These are phyloP conservation scores for Onchidella celtica DNA, from an alignment of 2,888 invertebrate species.

Conservation along the genomic window DNA sequence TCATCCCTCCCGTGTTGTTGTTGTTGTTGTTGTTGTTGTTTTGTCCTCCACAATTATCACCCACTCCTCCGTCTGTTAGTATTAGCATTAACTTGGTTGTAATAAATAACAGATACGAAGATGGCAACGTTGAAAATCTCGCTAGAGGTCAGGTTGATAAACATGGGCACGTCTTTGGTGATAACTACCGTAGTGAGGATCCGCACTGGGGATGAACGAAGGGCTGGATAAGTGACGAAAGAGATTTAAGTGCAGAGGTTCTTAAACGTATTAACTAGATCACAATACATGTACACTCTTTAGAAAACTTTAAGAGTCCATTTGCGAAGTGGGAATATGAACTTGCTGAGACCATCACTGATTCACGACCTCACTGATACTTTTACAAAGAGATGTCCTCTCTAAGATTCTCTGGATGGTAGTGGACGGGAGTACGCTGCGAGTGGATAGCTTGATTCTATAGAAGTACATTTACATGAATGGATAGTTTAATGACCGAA, in stretches of 20 bases:
- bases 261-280: too few relatives aligned
- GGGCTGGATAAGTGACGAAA: neutral
- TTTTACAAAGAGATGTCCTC: too few relatives aligned
- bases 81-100: conserved; percentile 47
- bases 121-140: conserved; percentile 60
- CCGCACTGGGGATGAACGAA: conserved; percentile 56
- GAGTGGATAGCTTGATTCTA: neutral
- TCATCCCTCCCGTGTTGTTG: too few relatives aligned
- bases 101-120: conserved; percentile 59
- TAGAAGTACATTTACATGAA: neutral
- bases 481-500: neutral
- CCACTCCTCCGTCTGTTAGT: neutral
- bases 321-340: too few relatives aligned
- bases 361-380: too few relatives aligned
- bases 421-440: neutral
- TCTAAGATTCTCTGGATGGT: too few relatives aligned
- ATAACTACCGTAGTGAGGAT: conserved; percentile 60
- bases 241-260: too few relatives aligned
- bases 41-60: too few relatives aligned
- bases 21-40: too few relatives aligned
- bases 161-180: conserved; percentile 61
- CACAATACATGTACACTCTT: too few relatives aligned
- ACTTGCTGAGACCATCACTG: too few relatives aligned
- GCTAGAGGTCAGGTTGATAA: conserved; percentile 58
- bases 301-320: too few relatives aligned